These are phyloP conservation scores for Nasonia longicornis DNA, from an alignment of 1,140 invertebrate genomes.

Conservation along the genomic window DNA sequence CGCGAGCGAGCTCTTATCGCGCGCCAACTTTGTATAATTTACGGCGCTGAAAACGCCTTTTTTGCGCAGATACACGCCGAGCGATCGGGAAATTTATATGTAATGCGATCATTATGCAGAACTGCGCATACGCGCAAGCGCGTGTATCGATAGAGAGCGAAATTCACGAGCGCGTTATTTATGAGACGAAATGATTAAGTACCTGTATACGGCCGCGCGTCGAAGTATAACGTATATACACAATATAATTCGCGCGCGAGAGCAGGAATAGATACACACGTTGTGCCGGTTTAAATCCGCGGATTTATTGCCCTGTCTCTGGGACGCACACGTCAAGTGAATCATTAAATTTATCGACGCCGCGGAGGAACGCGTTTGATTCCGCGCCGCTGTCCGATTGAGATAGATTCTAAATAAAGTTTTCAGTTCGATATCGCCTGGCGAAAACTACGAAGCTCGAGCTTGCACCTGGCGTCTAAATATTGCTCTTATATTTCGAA, in stretches of 20 bases:
- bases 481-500: too few species aligned
- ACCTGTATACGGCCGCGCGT: neutral
- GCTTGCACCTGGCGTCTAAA: too few species aligned
- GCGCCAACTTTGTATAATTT: constrained; percentile 20
- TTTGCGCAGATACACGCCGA: neutral
- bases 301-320: constrained; percentile 20
- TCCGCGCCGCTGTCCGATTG: too few species aligned
- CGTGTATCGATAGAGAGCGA: neutral
- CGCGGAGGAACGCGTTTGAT: too few species aligned
- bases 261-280: neutral
- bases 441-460: too few species aligned
- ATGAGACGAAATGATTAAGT: constrained; percentile 40
- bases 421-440: too few species aligned
- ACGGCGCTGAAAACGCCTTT: constrained; percentile 12
- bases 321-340: neutral
- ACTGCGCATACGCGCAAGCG: neutral
- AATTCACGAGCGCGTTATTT: constrained; percentile 29
- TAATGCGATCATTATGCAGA: constrained; percentile 18
- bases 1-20: constrained; percentile 22
- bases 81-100: constrained; percentile 27
- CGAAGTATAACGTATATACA: neutral
- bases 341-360: too few species aligned
- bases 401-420: too few species aligned
- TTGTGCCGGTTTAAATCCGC: neutral
- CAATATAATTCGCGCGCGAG: constrained; percentile 9